Base-by-base conservation (phyloP, 2,113 vertebrate genomes). In the Polypterus bichir region DNA sequence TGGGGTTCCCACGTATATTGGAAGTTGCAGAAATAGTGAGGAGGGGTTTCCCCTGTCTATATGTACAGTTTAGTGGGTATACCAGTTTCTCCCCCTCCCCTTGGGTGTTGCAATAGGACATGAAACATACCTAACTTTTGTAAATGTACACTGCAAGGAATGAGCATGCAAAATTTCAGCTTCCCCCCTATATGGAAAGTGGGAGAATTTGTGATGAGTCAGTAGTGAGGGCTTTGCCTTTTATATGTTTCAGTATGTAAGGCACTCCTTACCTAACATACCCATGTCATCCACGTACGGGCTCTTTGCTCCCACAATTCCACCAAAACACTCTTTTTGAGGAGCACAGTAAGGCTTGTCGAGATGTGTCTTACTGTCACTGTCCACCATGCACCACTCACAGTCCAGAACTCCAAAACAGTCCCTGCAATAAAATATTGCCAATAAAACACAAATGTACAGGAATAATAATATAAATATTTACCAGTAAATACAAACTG, bases 311-410 rank as follows among this genome's bases (percentile, higher is more conserved):
- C 96, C 95, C 48, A 99, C 92, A 0, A 99, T 97, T 6, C 96
- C 96, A 1, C 96, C 96, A 0, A 99, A 99, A 58, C 96, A 99
- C 64, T 99, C 96, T 74, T 97, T 98, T 80, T 98, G 95, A 56
- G 91, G 88, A 4, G 96, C 95, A 60, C 96, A 99, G 66, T 99
- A 99, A 1, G 96, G 89, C 66, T 92, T 93, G 74, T 95, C 95
- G 64, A 98, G 81, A 45, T 94, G 92, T 0, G 92, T 95, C 73
- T 97, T 98, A 6, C 93, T 93, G 44, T 98, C 96, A 0, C 92
- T 94, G 83, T 97, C 96, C 65, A 98, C 91, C 92, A 91, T 91
- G 69, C 95, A 99, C 96, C 96, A 99, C 73, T 99, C 96, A 0
- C 96, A 99, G 71, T 98, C 95, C 82, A 99, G 70, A 63, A 98